These are phyloP conservation scores for Coboldia fuscipes DNA, from an alignment of 1,140 invertebrate species.

Conservation along the genomic window DNA sequence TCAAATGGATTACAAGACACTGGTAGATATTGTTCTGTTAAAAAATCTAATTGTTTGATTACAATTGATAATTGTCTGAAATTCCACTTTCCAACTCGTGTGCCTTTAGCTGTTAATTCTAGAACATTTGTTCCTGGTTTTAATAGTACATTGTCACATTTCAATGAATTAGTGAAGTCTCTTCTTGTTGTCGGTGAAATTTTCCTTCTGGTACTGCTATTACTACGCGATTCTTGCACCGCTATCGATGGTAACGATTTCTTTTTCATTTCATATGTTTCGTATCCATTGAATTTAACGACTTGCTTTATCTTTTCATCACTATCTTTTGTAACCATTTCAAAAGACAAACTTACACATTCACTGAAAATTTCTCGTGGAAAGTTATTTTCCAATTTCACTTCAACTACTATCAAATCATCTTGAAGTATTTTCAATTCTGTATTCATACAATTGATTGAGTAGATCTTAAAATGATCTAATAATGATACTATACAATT, in stretches of 20 bases:
- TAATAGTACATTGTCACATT: constrained; percentile 24
- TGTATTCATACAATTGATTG: constrained; percentile 11
- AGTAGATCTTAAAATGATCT: constrained; percentile 17
- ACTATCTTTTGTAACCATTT: too few species aligned
- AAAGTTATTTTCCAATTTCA: constrained; percentile 32
- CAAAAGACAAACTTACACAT: constrained; percentile 26
- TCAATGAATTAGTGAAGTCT: constrained; percentile 40
- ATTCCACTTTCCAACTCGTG: constrained; percentile 18
- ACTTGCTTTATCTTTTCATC: too few species aligned
- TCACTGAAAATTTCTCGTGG: constrained; percentile 31
- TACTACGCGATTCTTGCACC: too few species aligned
- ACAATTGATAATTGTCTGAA: constrained; percentile 13
- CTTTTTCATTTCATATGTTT: too few species aligned
- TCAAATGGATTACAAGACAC: constrained; percentile 19
- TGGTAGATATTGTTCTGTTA: constrained; percentile 28
- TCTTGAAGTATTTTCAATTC: constrained; percentile 25
- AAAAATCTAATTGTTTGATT: constrained; percentile 30
- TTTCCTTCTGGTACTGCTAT: constrained; percentile 22
- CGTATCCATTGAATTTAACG: too few species aligned
- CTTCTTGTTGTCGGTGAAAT: constrained; percentile 30
- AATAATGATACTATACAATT: constrained; percentile 16
- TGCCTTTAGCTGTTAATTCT: constrained; percentile 32
- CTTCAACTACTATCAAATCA: constrained; percentile 29
- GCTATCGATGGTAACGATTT: too few species aligned
- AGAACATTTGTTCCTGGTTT: constrained; percentile 54